A percentile compares a stretch with the other conserved stretches of the same genome.
phyloP scores from a whole-genome alignment of 2,888 invertebrate genomes.

The Odontocolon sp. region DNA sequence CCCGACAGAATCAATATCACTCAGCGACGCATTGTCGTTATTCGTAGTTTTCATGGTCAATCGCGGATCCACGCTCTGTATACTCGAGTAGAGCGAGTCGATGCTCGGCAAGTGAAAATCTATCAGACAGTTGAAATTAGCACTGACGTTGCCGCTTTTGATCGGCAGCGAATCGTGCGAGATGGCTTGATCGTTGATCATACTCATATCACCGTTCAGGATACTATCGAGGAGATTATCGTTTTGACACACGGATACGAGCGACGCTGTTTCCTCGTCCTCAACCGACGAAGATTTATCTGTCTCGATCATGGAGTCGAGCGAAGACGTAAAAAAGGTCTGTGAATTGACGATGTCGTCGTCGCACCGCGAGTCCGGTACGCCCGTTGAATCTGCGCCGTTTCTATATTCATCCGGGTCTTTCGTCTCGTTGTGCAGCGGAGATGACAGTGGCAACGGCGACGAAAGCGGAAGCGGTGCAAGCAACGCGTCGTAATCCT shows the following conservation, averaged over 20 bases:
- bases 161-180: slow-evolving; percentile 59
- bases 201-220: slow-evolving; percentile 64
- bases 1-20: slow-evolving; percentile 14
- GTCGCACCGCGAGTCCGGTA: no score
- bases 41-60: slow-evolving; percentile 49
- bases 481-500: no score
- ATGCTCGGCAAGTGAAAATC: slow-evolving; percentile 63
- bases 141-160: background rate
- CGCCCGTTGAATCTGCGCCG: no score
- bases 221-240: slow-evolving; percentile 69
- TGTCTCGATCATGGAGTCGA: no score
- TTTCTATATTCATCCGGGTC: no score
- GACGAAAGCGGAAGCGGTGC: no score
- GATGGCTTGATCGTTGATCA: slow-evolving; percentile 66
- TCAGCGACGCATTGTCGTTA: background rate
- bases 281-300: slow-evolving; percentile 13
- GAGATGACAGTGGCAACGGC: no score
- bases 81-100: slow-evolving; percentile 65
- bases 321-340: no score
- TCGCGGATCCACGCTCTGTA: slow-evolving; percentile 67
- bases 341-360: no score
- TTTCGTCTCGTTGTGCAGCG: no score
- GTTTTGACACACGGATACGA: slow-evolving; percentile 58
- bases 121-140: slow-evolving; percentile 53
- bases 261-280: slow-evolving; percentile 35